A percentile compares a stretch with the other conserved stretches of the same genome.
phyloP scores from a whole-genome alignment of 2,113 vertebrate species.

The Semnornis frantzii region DNA sequence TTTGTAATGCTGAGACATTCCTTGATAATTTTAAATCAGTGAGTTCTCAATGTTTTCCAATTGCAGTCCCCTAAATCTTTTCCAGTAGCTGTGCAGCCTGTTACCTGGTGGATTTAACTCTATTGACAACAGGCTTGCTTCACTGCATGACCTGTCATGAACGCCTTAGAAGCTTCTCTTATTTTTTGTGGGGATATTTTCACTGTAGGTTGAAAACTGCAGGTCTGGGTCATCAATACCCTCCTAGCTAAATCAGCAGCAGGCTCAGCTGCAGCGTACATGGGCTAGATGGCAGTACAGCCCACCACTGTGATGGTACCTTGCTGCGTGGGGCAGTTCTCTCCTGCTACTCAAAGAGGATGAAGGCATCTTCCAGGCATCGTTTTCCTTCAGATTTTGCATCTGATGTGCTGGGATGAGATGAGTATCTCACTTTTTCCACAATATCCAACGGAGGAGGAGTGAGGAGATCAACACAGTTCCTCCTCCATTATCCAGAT shows the following conservation, averaged over 20 bases:
- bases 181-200: not conserved
- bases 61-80: not conserved
- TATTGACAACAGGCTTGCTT: not conserved
- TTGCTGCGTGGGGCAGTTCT: not conserved
- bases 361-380: not conserved
- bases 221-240: not conserved
- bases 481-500: not conserved
- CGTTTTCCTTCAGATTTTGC: not conserved
- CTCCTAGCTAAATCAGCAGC: not conserved
- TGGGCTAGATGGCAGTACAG: not conserved
- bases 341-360: not conserved
- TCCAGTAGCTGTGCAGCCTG: not conserved
- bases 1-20: not conserved
- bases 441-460: not conserved
- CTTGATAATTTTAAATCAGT: not conserved
- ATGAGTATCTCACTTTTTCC: not conserved
- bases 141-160: not conserved
- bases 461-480: not conserved
- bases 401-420: not conserved
- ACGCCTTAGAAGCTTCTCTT: not conserved
- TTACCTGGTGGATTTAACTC: not conserved
- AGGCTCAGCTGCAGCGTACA: rapidly evolving
- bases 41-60: not conserved
- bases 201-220: not conserved
- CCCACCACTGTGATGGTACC: not conserved